A percentile compares a stretch with the other conserved stretches of the same genome.
Evolutionary conservation across 2,888 invertebrate genomes (phyloP).

Genomic region (Cheilosia scutellata): DNA sequence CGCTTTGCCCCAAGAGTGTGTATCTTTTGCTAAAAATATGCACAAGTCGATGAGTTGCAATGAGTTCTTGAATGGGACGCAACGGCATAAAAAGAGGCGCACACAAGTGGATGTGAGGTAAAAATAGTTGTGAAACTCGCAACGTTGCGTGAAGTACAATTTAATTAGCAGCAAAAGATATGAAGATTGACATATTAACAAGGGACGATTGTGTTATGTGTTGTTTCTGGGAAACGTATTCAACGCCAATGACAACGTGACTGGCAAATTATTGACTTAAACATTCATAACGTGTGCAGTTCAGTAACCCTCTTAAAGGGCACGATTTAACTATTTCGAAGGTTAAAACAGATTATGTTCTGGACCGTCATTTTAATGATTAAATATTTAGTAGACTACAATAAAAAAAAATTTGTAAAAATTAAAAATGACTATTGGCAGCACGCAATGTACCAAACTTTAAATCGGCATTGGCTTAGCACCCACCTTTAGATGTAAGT

Average conservation of each 20-base stretch:
- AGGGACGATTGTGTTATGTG: conserved; percentile 53
- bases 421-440: no score
- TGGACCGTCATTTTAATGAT: background rate
- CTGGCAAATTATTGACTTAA: conserved; percentile 39
- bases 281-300: conserved; percentile 12
- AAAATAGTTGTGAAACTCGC: conserved; percentile 64
- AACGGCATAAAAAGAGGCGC: conserved; percentile 17
- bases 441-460: background rate
- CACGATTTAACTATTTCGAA: background rate
- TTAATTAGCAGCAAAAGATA: conserved; percentile 73
- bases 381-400: no score
- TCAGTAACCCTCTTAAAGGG: conserved; percentile 16
- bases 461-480: conserved; percentile 57
- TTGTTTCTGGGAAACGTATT: conserved; percentile 6
- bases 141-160: conserved; percentile 75
- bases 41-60: conserved; percentile 33
- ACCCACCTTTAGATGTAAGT: conserved; percentile 20
- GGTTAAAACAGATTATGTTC: background rate
- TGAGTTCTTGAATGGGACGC: conserved; percentile 61
- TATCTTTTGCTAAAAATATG: conserved; percentile 70
- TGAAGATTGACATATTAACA: conserved; percentile 69
- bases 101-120: conserved; percentile 46
- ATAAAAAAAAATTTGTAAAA: no score
- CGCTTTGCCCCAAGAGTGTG: conserved; percentile 7
- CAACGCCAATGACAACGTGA: conserved; percentile 21